A percentile compares a stretch with the other conserved stretches of the same genome.
Conservation (phyloP, 2,797 vertebrate species). For the Mycteria americana region DNA sequence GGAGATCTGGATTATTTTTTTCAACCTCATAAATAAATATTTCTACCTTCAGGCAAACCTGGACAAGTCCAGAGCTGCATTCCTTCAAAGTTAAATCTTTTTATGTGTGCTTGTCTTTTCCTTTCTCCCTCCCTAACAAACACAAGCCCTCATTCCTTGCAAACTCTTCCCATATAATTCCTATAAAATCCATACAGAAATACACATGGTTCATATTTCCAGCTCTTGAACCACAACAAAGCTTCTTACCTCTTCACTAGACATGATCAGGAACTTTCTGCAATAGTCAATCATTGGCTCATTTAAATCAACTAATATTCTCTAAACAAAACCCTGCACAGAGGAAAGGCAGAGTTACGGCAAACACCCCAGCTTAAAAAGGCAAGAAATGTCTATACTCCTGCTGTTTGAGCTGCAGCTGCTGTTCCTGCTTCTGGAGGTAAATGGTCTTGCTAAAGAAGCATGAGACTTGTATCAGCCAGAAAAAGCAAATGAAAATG, state of each 20-base stretch:
- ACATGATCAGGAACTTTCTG: not conserved
- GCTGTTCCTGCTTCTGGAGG: conserved; percentile 69
- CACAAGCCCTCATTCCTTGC: not conserved
- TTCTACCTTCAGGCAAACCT: conserved; percentile 46
- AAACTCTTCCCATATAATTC: not conserved
- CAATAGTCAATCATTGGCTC: not conserved
- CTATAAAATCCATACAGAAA: not conserved
- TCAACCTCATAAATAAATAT: not conserved
- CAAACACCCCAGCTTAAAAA: not conserved
- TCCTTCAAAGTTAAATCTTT: conserved; percentile 63
- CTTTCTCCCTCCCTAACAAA: not conserved
- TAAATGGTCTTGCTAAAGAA: conserved; percentile 70
- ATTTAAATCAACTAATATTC: not conserved
- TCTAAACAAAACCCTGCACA: not conserved
- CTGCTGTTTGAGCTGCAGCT: not conserved
- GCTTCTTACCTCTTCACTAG: conserved; percentile 62
- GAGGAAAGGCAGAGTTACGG: not conserved
- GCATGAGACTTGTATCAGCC: conserved; percentile 72
- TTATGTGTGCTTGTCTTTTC: not conserved
- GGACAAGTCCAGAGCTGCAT: conserved; percentile 71
- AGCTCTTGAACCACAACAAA: not conserved
- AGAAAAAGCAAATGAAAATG: conserved; percentile 83
- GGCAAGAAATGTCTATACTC: not conserved
- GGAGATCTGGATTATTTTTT: not conserved
- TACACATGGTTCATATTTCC: not conserved